Base-by-base conservation (phyloP, 2,888 invertebrate species). In the Alentia gelatinosa region DNA sequence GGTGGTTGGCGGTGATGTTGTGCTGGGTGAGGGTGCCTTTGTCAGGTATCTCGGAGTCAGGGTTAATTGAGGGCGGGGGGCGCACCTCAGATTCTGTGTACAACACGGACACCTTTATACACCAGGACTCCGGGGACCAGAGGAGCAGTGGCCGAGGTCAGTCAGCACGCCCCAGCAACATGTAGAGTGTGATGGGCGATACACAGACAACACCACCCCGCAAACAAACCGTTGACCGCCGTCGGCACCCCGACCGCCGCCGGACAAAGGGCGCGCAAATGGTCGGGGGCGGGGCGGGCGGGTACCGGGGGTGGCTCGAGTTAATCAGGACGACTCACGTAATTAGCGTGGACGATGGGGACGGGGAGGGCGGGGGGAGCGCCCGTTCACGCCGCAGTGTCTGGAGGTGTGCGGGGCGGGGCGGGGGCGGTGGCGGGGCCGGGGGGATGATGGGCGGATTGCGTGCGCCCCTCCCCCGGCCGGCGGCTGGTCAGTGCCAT, bases 341-440 rank as follows among this genome's bases (percentile, higher is more conserved):
- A 42, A 30, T 23, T 23, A 83, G 83, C 3, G 26, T 23, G 39
- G 37, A 42, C n/a, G 39, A 39, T 1, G 40, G 23, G 39, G 79
- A 35, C 12, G 23, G 79, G 79, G 79, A 33, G 79, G 23, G 9
- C 33, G 19, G 79, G 79, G 39, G 23, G 79, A 30, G 79, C 92
- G 94, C 93, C 92, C 93, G 93, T 91, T 93, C 4, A 35, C 35
- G 94, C 88, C 92, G 86, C 84, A 92, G 93, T 91, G 93, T 92
- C 89, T 92, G 93, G 91, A 79, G 37, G 7, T 7, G 37, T 4
- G 12, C 40, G 35, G 42, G 40, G 42, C n/a, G 39, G 37, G 9
- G 83, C 9, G 12, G 35, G 79, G n/a, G 79, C 26, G 93, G 93
- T 89, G 93, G 93, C 89, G 93, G 91, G 93, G 93, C 83, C 93